Percentiles rank a stretch among this genome's conserved stretches.
Evolutionary conservation across 2,797 vertebrate species (phyloP).

Genomic region (Pseudomugil tenellus): DNA sequence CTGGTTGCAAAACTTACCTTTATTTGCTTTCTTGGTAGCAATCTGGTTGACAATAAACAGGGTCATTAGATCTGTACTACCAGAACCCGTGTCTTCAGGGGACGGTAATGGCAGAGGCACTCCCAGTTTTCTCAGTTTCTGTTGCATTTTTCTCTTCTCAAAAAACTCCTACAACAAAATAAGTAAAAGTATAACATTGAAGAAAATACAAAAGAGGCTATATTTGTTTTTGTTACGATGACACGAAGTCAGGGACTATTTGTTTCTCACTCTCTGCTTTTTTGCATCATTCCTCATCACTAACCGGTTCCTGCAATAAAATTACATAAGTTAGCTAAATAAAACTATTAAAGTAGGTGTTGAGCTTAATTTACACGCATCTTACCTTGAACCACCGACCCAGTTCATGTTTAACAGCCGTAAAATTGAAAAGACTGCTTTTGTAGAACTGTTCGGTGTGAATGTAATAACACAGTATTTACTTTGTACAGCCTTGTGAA

Average conservation of each 20-base stretch:
- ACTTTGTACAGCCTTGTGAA: background rate
- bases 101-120: slow-evolving; percentile 34
- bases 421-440: background rate
- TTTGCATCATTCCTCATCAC: slow-evolving; percentile 74
- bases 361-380: rapidly evolving
- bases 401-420: slow-evolving; percentile 77
- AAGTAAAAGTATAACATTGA: background rate
- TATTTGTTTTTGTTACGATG: rapidly evolving
- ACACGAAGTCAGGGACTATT: background rate
- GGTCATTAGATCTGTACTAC: slow-evolving; percentile 90
- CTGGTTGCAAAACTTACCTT: slow-evolving; percentile 77
- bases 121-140: slow-evolving; percentile 58
- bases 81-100: slow-evolving; percentile 61
- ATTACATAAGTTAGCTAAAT: background rate
- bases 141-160: slow-evolving; percentile 79
- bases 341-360: background rate
- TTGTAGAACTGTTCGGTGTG: background rate
- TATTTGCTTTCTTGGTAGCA: slow-evolving; percentile 84
- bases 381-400: slow-evolving; percentile 84
- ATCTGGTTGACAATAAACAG: slow-evolving; percentile 93
- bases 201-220: background rate
- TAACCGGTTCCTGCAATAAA: slow-evolving; percentile 70
- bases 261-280: slow-evolving; percentile 76
- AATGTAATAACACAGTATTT: background rate
- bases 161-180: slow-evolving; percentile 78